Percentiles rank a stretch among this genome's conserved stretches.
These are phyloP conservation scores for Otolemur garnettii DNA, from an alignment of 2,113 vertebrate species.

Conservation along the genomic window DNA sequence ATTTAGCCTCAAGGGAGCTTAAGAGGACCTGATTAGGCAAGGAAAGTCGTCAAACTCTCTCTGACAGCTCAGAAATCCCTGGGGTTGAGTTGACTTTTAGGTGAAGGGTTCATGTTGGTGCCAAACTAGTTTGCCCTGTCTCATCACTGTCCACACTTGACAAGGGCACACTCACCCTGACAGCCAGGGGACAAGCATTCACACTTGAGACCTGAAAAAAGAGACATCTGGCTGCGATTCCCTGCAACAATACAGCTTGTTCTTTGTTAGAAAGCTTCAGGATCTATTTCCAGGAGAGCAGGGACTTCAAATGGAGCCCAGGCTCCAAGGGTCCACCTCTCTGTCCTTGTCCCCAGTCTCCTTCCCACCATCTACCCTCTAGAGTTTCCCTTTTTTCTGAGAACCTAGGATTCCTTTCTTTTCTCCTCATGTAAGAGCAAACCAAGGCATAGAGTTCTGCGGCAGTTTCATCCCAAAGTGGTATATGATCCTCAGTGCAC, in stretches of 20 bases:
- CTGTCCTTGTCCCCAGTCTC: background rate
- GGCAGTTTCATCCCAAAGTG: background rate
- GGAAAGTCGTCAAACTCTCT: slow-evolving; percentile 67
- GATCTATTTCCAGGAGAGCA: background rate
- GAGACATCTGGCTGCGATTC: slow-evolving; percentile 62
- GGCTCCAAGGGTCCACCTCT: background rate
- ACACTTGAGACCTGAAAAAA: slow-evolving; percentile 20
- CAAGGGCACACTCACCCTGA: slow-evolving; percentile 49
- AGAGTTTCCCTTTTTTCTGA: background rate
- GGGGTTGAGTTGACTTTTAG: slow-evolving; percentile 78
- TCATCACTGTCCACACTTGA: slow-evolving; percentile 62
- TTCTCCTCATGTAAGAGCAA: background rate
- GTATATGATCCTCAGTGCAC: background rate
- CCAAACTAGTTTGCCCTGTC: slow-evolving; percentile 60
- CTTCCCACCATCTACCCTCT: background rate
- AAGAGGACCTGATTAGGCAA: slow-evolving; percentile 68
- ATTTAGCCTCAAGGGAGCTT: slow-evolving; percentile 78
- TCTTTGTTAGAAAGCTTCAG: background rate
- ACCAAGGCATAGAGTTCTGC: background rate
- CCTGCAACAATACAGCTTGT: background rate
- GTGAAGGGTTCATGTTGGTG: slow-evolving; percentile 78
- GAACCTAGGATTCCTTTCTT: background rate
- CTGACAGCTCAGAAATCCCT: slow-evolving; percentile 81
- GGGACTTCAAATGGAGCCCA: background rate
- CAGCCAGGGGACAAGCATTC: slow-evolving; percentile 26